Evolutionary conservation across 92 coral and sea anemone genomes (phyloP).

Genomic region (Micromussa lordhowensis): DNA sequence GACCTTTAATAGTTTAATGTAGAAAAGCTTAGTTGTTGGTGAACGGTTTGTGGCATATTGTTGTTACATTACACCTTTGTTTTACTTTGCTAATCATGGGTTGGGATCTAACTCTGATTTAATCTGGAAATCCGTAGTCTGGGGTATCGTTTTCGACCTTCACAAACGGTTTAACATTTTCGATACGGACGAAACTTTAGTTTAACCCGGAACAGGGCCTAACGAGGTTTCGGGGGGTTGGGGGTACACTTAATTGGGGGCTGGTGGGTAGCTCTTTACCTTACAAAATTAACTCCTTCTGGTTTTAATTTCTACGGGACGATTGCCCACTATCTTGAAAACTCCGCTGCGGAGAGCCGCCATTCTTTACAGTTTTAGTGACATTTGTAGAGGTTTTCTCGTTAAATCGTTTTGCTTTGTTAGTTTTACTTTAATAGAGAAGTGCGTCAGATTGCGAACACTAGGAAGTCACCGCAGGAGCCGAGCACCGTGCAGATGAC

Average conservation of each 20-base stretch:
- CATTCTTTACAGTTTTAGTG: neutral
- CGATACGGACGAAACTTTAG: too few relatives aligned
- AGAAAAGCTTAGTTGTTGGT: neutral
- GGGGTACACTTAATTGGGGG: neutral
- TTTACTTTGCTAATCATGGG: neutral
- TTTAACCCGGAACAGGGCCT: too few relatives aligned
- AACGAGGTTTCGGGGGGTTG: neutral
- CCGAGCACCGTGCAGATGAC: conserved; percentile 58
- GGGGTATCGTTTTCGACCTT: too few relatives aligned
- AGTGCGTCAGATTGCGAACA: conserved; percentile 13
- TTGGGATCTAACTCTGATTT: neutral
- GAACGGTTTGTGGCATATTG: neutral
- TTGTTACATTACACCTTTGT: neutral
- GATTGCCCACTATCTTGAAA: too few relatives aligned
- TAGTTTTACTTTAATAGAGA: conserved; percentile 37
- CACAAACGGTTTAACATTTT: too few relatives aligned
- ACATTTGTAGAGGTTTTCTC: neutral
- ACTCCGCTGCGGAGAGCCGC: too few relatives aligned
- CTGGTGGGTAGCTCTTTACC: too few relatives aligned
- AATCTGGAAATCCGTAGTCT: too few relatives aligned
- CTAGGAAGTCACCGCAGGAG: conserved; percentile 53
- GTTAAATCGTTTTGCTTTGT: conserved; percentile 13
- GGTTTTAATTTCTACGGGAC: neutral
- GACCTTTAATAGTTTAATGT: neutral
- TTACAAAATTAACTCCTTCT: too few relatives aligned